Evolutionary conservation across 2,888 invertebrate genomes (phyloP).

Genomic region (Lysandra bellargus): DNA sequence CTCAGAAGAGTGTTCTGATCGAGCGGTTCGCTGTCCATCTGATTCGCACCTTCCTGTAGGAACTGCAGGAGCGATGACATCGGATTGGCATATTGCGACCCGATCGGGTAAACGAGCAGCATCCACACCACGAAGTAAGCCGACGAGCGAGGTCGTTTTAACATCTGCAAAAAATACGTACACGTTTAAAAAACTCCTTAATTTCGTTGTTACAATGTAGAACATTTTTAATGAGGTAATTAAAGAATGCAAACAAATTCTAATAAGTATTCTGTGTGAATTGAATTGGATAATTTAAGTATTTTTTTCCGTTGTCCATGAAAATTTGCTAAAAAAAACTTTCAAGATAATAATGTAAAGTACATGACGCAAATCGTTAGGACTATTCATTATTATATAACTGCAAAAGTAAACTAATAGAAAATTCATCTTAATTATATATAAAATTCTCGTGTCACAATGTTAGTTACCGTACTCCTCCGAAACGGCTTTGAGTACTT

Average conservation of each 20-base stretch:
- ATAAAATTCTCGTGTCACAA: no score
- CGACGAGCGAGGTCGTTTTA: constrained; percentile 51
- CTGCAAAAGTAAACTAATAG: no score
- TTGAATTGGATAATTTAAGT: no score
- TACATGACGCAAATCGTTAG: no score
- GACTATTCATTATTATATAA: no score
- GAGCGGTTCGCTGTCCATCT: constrained; percentile 75
- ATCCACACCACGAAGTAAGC: constrained; percentile 53
- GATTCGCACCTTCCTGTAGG: constrained; percentile 75
- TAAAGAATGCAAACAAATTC: no score
- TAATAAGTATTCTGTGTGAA: no score
- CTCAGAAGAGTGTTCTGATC: constrained; percentile 72
- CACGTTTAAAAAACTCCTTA: not conserved
- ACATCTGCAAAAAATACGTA: constrained; percentile 63
- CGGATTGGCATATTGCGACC: constrained; percentile 59
- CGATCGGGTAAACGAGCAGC: constrained; percentile 46
- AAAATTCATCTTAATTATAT: no score
- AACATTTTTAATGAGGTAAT: not conserved
- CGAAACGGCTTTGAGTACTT: no score
- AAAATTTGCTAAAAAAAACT: not conserved
- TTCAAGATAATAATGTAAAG: not conserved
- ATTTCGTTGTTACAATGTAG: not conserved
- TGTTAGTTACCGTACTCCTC: no score
- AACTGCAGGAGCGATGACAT: constrained; percentile 77
- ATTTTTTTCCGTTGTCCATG: not conserved